Evolutionary conservation across 2,888 invertebrate species (phyloP).

Genomic region (Caenorhabditis plicata): DNA sequence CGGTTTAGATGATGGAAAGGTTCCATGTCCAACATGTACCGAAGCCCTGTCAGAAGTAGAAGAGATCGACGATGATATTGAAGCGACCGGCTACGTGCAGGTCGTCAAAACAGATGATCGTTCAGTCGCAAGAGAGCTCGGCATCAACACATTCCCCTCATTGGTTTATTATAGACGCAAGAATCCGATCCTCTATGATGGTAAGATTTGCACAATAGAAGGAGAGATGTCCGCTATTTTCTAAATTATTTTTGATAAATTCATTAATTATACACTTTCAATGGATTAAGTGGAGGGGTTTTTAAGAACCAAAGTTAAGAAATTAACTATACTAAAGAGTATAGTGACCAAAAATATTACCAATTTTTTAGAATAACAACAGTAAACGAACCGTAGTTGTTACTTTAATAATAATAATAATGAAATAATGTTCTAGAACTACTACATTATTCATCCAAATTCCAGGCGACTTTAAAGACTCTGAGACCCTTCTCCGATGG

Average conservation of each 20-base stretch:
- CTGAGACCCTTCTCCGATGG: constrained; percentile 62
- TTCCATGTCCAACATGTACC: constrained; percentile 79
- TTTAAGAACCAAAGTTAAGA: no score
- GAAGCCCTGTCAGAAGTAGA: constrained; percentile 83
- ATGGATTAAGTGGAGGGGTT: no score
- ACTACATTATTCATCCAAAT: neutral
- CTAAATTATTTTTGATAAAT: neutral
- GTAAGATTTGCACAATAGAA: no score
- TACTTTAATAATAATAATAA: no score
- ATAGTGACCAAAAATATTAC: no score
- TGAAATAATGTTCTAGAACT: no score
- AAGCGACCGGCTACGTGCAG: constrained; percentile 70
- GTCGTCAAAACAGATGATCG: constrained; percentile 65
- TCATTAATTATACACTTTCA: no score
- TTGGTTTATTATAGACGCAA: constrained; percentile 94
- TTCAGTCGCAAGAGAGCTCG: constrained; percentile 84
- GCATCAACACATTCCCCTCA: constrained; percentile 90
- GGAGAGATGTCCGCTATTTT: neutral
- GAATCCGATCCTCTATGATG: constrained; percentile 93
- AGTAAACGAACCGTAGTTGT: no score
- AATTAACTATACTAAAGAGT: no score
- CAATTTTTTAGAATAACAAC: no score
- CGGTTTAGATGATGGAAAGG: constrained; percentile 71
- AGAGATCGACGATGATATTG: constrained; percentile 84
- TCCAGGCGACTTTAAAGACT: constrained; percentile 64